Percentiles rank a stretch among this genome's conserved stretches.
phyloP scores from a whole-genome alignment of 2,797 vertebrate genomes.

The Malacoraja senta region DNA sequence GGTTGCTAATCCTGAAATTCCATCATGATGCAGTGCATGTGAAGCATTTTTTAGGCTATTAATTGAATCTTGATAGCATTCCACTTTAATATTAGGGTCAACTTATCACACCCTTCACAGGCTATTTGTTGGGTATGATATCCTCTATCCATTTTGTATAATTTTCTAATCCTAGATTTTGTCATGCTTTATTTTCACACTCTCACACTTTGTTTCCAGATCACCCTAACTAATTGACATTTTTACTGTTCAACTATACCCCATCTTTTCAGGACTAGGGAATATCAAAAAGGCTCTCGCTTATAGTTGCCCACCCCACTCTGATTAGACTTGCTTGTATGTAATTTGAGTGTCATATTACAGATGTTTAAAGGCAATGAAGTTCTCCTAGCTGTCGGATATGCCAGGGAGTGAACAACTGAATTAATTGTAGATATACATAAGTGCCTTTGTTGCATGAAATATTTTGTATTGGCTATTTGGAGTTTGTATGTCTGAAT shows the following conservation, averaged over 20 bases:
- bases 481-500: background rate
- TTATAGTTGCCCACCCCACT: background rate
- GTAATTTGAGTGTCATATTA: background rate
- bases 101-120: background rate
- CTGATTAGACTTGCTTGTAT: background rate
- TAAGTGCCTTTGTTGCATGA: constrained; percentile 35
- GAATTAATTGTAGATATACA: background rate
- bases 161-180: background rate
- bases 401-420: constrained; percentile 20
- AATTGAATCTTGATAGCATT: constrained; percentile 14
- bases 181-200: background rate
- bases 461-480: constrained; percentile 15
- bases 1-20: background rate
- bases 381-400: background rate
- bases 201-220: background rate
- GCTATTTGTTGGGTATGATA: constrained; percentile 2
- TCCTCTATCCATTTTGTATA: background rate
- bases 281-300: background rate
- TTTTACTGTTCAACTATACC: background rate
- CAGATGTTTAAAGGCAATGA: background rate
- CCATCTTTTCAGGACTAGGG: background rate
- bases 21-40: background rate
- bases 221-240: background rate
- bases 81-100: background rate
- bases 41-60: background rate